Evolutionary conservation across 2,888 invertebrate genomes (phyloP), one percentile per base, ranked within the genome.

Genomic region (Tenodera sinensis): DNA sequence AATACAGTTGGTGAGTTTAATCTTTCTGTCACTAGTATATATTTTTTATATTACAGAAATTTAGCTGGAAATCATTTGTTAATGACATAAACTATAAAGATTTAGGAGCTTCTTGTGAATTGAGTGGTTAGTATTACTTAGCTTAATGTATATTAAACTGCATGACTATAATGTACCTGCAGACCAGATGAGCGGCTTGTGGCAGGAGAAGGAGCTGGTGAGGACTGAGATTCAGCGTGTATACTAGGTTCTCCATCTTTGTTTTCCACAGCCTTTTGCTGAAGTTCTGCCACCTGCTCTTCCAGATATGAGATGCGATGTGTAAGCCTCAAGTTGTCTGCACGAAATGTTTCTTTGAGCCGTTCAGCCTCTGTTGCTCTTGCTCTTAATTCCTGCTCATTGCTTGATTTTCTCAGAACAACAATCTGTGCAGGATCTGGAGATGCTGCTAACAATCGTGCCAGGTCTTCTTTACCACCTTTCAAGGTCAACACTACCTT

Each of bases 301-400:
- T 98, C 98, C 89, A 98, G 95, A 93, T 98, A 98, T 2, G 97
- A 97, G 92, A 98, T 98, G 91, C 98, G 95, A 93, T 98, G 98
- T 25, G 97, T 97, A 90, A 98, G 94, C 88, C 98, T 94, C 90
- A 97, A 96, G 93, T 97, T 98, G 93, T 98, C 98, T 30, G 96
- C 95, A 92, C 96, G 95, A 90, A 92, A 93, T 25, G 95, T 94
- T 91, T 96, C 96, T 92, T 96, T 95, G 87, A 95, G 94, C 85
- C 94, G 93, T 92, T 95, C 95, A 0, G 96, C 95, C 92, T 95
- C 96, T 87, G 96, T 96, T 1, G 96, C 95, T 90, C 95, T 94
- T 89, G 94, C 94, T 47, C 95, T 93, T 14, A 96, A 92, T 15
- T 94, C 94, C 9, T 93, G 93, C 27, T 95, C 94, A 92, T 95